phyloP scores from a whole-genome alignment of 1,140 invertebrate genomes.

The honey bee (Apis mellifera) region Amel_HAv3.1 CM009939.2:9165001-9165500 shows the following conservation, averaged over 20 bases:
- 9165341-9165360: background rate
- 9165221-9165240: too few relatives aligned
- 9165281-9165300: too few relatives aligned
- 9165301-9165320: too few relatives aligned
- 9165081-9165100: background rate
- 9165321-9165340: too few relatives aligned
- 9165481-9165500: slow-evolving; percentile 79
- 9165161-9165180: background rate
- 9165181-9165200: background rate
- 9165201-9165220: too few relatives aligned
- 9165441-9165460: slow-evolving; percentile 76
- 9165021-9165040: slow-evolving; percentile 35
- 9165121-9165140: background rate
- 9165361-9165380: too few relatives aligned
- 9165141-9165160: background rate
- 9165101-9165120: background rate
- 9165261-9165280: too few relatives aligned
- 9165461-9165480: slow-evolving; percentile 80
- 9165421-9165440: slow-evolving; percentile 82
- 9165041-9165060: slow-evolving; percentile 40
- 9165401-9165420: slow-evolving; percentile 83
- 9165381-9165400: background rate
- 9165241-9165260: too few relatives aligned
- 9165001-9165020: slow-evolving; percentile 25
- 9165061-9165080: slow-evolving; percentile 36